Percentiles rank a stretch among this genome's conserved stretches.
Evolutionary conservation across 2,888 invertebrate genomes (phyloP).

Genomic region (Prosapia bicincta): DNA sequence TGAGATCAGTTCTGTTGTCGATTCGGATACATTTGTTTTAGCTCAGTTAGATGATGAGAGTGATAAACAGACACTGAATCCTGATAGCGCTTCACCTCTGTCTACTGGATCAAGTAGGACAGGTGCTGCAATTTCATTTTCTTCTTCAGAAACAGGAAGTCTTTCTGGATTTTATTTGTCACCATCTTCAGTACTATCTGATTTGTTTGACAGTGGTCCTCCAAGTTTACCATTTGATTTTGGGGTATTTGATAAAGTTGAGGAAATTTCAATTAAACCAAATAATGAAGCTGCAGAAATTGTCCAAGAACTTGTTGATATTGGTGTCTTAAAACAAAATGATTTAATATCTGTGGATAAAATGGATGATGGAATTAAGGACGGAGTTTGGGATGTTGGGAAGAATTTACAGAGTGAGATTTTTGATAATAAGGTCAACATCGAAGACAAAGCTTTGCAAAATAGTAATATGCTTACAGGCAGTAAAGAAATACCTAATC

Average conservation of each 20-base stretch:
- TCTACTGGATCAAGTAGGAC: slow-evolving; percentile 26
- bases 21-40: slow-evolving; percentile 32
- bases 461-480: neutral
- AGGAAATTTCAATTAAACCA: slow-evolving; percentile 31
- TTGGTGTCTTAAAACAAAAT: slow-evolving; percentile 11
- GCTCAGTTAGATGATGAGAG: slow-evolving; percentile 21
- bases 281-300: slow-evolving; percentile 23
- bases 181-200: slow-evolving; percentile 38
- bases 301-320: slow-evolving; percentile 19
- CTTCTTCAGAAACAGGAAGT: slow-evolving; percentile 37
- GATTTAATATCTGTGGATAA: neutral
- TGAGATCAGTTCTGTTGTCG: slow-evolving; percentile 14
- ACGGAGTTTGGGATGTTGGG: neutral
- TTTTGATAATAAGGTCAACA: too few relatives aligned
- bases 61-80: slow-evolving; percentile 18
- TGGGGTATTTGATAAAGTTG: slow-evolving; percentile 33
- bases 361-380: neutral
- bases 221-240: slow-evolving; percentile 37
- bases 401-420: neutral
- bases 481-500: neutral
- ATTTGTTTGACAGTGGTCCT: slow-evolving; percentile 36
- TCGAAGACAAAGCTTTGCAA: neutral
- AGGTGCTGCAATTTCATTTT: slow-evolving; percentile 29
- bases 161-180: slow-evolving; percentile 40
- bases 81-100: slow-evolving; percentile 36